Percentiles rank a stretch among this genome's conserved stretches.
Evolutionary conservation across 2,888 invertebrate species (phyloP).

Genomic region (Nebria brevicollis): DNA sequence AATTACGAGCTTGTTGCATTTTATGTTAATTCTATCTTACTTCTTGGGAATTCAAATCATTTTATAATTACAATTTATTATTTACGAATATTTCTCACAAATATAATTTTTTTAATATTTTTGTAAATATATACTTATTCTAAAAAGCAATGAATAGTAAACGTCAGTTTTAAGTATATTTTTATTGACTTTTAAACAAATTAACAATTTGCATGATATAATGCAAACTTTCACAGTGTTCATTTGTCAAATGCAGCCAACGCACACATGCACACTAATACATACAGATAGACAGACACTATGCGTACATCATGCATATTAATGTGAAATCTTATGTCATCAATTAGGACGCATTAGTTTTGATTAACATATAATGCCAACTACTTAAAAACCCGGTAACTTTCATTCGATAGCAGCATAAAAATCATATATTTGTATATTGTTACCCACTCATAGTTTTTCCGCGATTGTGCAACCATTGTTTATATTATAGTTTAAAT

Average conservation of each 20-base stretch:
- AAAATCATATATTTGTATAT: not conserved
- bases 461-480: not conserved
- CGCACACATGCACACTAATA: not conserved
- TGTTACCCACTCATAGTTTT: not conserved
- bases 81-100: too few species aligned
- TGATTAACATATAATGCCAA: constrained; percentile 45
- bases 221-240: constrained; percentile 42
- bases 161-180: too few species aligned
- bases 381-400: constrained; percentile 24
- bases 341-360: constrained; percentile 50
- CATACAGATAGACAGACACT: not conserved
- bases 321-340: constrained; percentile 50
- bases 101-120: too few species aligned
- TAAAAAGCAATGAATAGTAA: too few species aligned
- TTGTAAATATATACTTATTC: too few species aligned
- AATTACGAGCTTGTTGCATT: constrained; percentile 5
- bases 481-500: not conserved
- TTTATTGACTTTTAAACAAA: too few species aligned
- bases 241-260: constrained; percentile 44
- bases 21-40: not conserved
- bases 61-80: too few species aligned
- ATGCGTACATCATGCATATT: constrained; percentile 47
- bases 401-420: not conserved
- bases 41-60: too few species aligned
- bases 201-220: constrained; percentile 43